A percentile compares a stretch with the other conserved stretches of the same genome.
Evolutionary conservation across 2,797 vertebrate genomes (phyloP).

Genomic region (Micropoecilia bifurca): DNA sequence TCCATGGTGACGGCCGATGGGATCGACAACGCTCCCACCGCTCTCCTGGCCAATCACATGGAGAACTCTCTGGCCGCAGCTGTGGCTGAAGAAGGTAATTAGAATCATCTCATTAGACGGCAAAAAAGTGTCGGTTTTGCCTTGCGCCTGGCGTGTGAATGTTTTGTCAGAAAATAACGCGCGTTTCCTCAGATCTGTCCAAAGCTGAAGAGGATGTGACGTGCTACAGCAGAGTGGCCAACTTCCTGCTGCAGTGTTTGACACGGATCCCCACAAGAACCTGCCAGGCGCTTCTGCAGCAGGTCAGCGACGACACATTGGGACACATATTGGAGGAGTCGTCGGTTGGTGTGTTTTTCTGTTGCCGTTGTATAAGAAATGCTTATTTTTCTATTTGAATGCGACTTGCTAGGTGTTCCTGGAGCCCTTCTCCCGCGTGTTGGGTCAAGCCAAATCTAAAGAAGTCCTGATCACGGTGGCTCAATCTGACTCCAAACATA

Average conservation of each 20-base stretch:
- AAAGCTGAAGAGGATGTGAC: slow-evolving; percentile 67
- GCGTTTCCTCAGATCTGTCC: slow-evolving; percentile 62
- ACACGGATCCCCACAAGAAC: slow-evolving; percentile 76
- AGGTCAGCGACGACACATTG: slow-evolving; percentile 68
- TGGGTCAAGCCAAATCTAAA: slow-evolving; percentile 84
- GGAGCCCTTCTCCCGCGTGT: slow-evolving; percentile 80
- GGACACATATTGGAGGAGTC: neutral
- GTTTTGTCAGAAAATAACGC: neutral
- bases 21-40: slow-evolving; percentile 74
- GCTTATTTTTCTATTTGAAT: neutral
- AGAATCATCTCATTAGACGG: neutral
- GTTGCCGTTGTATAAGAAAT: neutral
- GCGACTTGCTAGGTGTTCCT: slow-evolving; percentile 76
- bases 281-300: slow-evolving; percentile 78
- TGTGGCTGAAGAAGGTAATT: slow-evolving; percentile 75
- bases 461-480: slow-evolving; percentile 72
- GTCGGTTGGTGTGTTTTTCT: neutral
- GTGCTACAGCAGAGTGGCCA: slow-evolving; percentile 70
- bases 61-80: slow-evolving; percentile 77
- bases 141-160: neutral
- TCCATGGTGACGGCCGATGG: slow-evolving; percentile 83
- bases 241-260: slow-evolving; percentile 80
- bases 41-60: slow-evolving; percentile 85
- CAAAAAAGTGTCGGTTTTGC: neutral
- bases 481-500: slow-evolving; percentile 63